These are phyloP conservation scores for Ia io DNA, from an alignment of 2,113 vertebrate species.

Conservation along the genomic window DNA sequence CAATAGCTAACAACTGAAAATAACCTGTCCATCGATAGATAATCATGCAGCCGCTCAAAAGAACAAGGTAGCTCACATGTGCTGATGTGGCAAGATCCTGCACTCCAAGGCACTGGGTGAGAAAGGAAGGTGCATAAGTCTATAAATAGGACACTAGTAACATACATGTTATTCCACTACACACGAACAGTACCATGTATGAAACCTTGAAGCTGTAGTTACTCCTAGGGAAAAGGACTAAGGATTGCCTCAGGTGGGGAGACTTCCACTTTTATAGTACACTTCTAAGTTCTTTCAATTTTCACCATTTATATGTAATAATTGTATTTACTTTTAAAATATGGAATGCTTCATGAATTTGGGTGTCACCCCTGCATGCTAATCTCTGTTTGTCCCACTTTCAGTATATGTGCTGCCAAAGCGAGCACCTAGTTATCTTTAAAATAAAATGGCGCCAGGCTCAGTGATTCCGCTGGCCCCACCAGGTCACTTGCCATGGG, in stretches of 20 bases:
- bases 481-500: background rate
- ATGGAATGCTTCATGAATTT: background rate
- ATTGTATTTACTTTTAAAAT: background rate
- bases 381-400: background rate
- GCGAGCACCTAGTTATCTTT: background rate
- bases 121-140: background rate
- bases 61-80: background rate
- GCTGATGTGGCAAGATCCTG: background rate
- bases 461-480: background rate
- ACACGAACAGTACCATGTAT: accelerated
- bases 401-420: background rate
- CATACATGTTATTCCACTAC: accelerated
- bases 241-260: background rate
- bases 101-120: background rate
- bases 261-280: background rate
- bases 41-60: background rate
- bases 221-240: background rate
- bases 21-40: background rate
- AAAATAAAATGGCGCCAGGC: background rate
- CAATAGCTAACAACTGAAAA: background rate
- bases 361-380: background rate
- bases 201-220: background rate
- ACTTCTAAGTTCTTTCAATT: background rate
- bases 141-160: background rate
- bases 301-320: background rate